Evolutionary conservation across 2,888 invertebrate species (phyloP).

Genomic region (Machimus rusticus): DNA sequence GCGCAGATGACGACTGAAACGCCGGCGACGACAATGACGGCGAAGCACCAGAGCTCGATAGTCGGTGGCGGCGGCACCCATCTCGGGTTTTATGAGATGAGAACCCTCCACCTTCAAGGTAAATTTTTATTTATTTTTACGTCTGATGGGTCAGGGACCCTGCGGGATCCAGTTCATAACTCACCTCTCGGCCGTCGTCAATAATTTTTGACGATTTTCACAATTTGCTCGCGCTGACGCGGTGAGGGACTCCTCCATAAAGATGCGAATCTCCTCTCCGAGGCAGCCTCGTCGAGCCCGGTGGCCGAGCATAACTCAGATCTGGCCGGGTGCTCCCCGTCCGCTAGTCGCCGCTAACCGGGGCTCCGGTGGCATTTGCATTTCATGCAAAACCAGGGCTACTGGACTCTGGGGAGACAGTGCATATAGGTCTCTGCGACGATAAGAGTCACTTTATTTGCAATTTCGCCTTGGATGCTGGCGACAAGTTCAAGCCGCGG

Average conservation of each 20-base stretch:
- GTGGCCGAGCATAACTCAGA: not conserved
- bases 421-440: not conserved
- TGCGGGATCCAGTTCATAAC: not conserved
- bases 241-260: not conserved
- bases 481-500: not conserved
- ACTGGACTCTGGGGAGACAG: conserved; percentile 2
- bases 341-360: not conserved
- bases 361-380: not conserved
- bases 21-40: not conserved
- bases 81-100: conserved; percentile 6
- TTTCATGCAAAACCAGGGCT: conserved; percentile 24
- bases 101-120: not conserved
- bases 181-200: not conserved
- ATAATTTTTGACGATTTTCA: conserved; percentile 2
- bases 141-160: not conserved
- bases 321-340: not conserved
- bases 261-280: not conserved
- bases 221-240: not conserved
- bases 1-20: not conserved
- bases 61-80: not conserved
- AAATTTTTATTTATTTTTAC: not conserved
- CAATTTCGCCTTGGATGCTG: conserved; percentile 7
- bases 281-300: not conserved
- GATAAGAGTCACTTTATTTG: conserved; percentile 23
- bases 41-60: not conserved